Conservation (phyloP, 2,113 vertebrate species). For the Dasyurus viverrinus region DNA sequence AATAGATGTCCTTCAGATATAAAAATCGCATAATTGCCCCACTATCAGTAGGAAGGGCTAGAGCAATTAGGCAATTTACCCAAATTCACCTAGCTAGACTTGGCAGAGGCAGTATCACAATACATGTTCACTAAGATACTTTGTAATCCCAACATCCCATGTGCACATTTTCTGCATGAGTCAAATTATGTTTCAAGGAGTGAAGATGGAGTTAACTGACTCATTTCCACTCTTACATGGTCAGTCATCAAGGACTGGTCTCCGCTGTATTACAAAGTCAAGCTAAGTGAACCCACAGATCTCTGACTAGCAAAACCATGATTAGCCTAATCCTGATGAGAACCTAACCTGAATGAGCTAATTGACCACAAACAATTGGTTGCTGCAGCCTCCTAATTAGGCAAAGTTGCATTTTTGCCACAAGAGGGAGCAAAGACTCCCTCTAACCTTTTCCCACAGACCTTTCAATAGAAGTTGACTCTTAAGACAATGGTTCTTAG, state of each 20-base stretch:
- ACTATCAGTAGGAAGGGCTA: not conserved
- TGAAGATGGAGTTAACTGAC: not conserved
- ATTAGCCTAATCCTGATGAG: not conserved
- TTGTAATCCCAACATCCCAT: not conserved
- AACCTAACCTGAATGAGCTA: not conserved
- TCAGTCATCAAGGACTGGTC: not conserved
- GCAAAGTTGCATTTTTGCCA: slow-evolving; percentile 61
- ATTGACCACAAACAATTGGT: not conserved
- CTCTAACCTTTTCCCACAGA: slow-evolving; percentile 23
- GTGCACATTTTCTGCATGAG: not conserved
- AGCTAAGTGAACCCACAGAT: not conserved
- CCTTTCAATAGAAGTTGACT: slow-evolving; percentile 9
- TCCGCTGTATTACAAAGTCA: not conserved
- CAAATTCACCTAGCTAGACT: not conserved
- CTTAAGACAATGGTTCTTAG: not conserved
- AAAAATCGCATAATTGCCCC: not conserved
- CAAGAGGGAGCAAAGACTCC: slow-evolving; percentile 80
- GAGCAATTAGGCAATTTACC: not conserved
- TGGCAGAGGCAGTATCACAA: not conserved
- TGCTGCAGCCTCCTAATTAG: not conserved
- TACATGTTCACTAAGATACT: not conserved
- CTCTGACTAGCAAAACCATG: not conserved
- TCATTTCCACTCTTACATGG: not conserved
- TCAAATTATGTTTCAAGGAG: not conserved
- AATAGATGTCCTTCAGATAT: not conserved